These are phyloP conservation scores for Heliconius himera DNA, from an alignment of 1,140 invertebrate species.

Conservation along the genomic window DNA sequence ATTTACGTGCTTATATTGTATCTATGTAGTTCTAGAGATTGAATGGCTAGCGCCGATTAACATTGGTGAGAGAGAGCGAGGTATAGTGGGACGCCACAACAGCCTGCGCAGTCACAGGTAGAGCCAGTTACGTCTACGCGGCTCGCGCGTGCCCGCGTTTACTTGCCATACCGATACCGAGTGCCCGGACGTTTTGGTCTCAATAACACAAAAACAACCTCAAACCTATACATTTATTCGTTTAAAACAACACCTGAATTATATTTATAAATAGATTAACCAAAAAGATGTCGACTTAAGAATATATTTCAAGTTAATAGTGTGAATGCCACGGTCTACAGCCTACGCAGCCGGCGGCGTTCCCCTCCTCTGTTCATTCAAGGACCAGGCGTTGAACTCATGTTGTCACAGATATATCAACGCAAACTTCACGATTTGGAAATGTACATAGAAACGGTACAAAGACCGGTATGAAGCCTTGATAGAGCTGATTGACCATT, in stretches of 20 bases:
- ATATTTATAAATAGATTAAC: neutral
- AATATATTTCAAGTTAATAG: constrained; percentile 55
- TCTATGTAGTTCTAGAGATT: constrained; percentile 35
- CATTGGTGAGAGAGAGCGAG: constrained; percentile 59
- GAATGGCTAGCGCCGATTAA: constrained; percentile 34
- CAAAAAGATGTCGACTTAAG: constrained; percentile 10
- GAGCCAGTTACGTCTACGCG: constrained; percentile 67
- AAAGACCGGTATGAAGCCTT: constrained; percentile 46
- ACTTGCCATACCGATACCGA: constrained; percentile 44
- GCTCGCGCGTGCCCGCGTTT: constrained; percentile 67
- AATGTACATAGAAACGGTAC: constrained; percentile 47
- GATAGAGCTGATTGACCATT: constrained; percentile 62
- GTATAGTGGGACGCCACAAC: constrained; percentile 60
- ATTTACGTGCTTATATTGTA: constrained; percentile 2
- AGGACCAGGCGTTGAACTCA: constrained; percentile 78
- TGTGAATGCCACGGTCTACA: constrained; percentile 76
- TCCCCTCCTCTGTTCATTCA: constrained; percentile 75
- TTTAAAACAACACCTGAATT: neutral
- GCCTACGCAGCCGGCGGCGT: constrained; percentile 75
- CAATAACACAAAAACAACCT: constrained; percentile 57
- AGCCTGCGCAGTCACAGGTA: constrained; percentile 58
- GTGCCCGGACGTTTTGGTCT: constrained; percentile 46
- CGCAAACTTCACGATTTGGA: constrained; percentile 58
- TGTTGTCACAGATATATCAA: constrained; percentile 60
- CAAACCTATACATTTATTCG: constrained; percentile 39